Evolutionary conservation across 2,797 vertebrate genomes (phyloP).

Genomic region (Capromys pilorides): DNA sequence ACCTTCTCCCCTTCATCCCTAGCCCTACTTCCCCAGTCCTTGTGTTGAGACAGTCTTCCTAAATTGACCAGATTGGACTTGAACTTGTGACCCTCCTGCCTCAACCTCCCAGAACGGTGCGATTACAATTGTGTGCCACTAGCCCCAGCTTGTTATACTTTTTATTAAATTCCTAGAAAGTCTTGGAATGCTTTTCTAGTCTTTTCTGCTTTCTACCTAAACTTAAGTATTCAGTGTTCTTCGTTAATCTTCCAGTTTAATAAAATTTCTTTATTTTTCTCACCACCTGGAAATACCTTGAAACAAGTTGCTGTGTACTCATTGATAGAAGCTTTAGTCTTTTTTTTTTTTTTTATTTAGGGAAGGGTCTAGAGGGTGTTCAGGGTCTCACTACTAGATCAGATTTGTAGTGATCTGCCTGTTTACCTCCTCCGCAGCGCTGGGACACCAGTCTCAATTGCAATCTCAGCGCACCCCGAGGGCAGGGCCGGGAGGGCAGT

Average conservation of each 20-base stretch:
- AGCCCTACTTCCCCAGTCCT: not conserved
- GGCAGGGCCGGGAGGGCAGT: too few species aligned
- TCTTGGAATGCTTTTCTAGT: not conserved
- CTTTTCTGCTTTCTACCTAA: slow-evolving; percentile 2
- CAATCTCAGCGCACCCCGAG: too few species aligned
- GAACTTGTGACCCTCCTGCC: not conserved
- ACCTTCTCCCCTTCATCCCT: not conserved
- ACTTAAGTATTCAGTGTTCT: not conserved
- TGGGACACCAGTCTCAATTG: too few species aligned
- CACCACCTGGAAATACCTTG: not conserved
- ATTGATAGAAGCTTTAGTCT: not conserved
- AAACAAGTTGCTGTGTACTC: slow-evolving; percentile 20
- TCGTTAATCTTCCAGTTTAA: slow-evolving; percentile 12
- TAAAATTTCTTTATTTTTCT: slow-evolving; percentile 40
- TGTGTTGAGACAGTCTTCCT: not conserved
- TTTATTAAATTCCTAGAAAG: slow-evolving; percentile 5
- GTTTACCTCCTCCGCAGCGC: too few species aligned
- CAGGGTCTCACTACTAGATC: too few species aligned
- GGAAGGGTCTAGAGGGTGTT: too few species aligned
- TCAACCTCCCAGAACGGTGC: not conserved
- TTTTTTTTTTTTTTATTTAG: too few species aligned
- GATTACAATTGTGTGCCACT: not conserved
- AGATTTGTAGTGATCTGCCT: too few species aligned
- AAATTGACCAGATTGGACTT: not conserved
- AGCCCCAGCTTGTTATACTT: not conserved